These are phyloP conservation scores for Cheilosia vulpina DNA, from an alignment of 2,888 invertebrate species.

Conservation along the genomic window DNA sequence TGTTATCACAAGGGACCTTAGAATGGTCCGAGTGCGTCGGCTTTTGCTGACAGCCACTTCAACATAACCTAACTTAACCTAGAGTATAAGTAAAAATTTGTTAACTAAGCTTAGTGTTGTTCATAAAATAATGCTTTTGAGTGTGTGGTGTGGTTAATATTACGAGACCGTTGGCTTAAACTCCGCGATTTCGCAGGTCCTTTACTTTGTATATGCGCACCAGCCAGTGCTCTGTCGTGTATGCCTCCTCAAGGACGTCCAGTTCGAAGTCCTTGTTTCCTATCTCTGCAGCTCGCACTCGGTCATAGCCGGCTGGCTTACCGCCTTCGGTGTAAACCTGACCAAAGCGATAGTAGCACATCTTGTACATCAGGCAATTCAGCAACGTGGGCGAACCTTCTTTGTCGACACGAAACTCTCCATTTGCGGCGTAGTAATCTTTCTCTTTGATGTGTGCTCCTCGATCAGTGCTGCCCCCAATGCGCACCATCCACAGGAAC, in stretches of 20 bases:
- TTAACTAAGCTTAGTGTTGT: slow-evolving; percentile 51
- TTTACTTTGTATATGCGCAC: slow-evolving; percentile 99
- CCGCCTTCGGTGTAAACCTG: slow-evolving; percentile 97
- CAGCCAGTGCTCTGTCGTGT: slow-evolving; percentile 99
- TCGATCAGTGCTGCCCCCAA: slow-evolving; percentile 97
- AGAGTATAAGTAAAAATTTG: slow-evolving; percentile 39
- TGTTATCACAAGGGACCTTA: slow-evolving; percentile 10
- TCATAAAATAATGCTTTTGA: slow-evolving; percentile 28
- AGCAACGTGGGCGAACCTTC: slow-evolving; percentile 96
- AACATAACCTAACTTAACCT: too few species aligned
- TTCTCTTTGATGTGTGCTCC: slow-evolving; percentile 98
- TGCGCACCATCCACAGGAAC: slow-evolving; percentile 99
- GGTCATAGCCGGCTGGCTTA: slow-evolving; percentile 97
- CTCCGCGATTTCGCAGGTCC: slow-evolving; percentile 94
- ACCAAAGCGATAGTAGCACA: slow-evolving; percentile 99
- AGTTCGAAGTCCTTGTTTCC: slow-evolving; percentile 99
- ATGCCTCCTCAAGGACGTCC: slow-evolving; percentile 99
- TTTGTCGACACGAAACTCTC: slow-evolving; percentile 98
- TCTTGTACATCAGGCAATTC: slow-evolving; percentile 99
- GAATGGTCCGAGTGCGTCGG: too few species aligned
- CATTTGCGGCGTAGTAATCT: slow-evolving; percentile 97
- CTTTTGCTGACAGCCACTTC: too few species aligned
- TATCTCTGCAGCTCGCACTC: slow-evolving; percentile 98
- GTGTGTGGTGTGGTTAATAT: slow-evolving; percentile 20
- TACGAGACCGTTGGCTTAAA: slow-evolving; percentile 81